Base-by-base conservation (phyloP, 2,888 invertebrate species). In the Psylliodes chrysocephalus region DNA sequence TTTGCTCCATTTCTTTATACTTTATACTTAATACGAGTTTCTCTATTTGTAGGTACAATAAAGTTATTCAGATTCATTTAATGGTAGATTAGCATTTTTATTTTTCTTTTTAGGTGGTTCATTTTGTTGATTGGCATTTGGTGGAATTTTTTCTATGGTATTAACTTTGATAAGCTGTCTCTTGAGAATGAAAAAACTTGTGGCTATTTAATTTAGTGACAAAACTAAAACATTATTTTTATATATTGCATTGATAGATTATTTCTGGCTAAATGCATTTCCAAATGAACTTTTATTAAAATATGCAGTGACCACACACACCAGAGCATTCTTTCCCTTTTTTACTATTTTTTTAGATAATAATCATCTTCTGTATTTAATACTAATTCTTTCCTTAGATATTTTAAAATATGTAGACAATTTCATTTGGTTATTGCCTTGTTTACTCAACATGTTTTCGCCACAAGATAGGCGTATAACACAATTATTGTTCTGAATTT, bases 191-290 rank as follows among this genome's bases (percentile, higher is more conserved):
- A 7, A 38, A 25, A 28, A 53, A 7, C 42, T 46, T 54, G 28
- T 65, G 61, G 18, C 25, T 51, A 25, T 65, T 65, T 8, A 65
- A 44, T 49, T 65, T 57, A 15, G 57, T 61, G 10, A 61, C 47
- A 44, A 65, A 65, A 49, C 7, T 57, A 42, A 65, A 65, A 8
- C 56, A 47, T 53, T 57, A 44, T 56, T 53, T 53, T 47, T 57
- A 65, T 18, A 61, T 47, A 33, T 44, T 28, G 28, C 64, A 64
- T 8, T 60, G 42, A 19, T 64, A 55, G 18, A 51, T 2, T n/a
- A 60, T 60, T 52, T 63, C 63, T n/a, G n/a, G 56, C n/a, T 10
- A 55, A 35, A 40, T 66, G 66, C 52, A 60, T 55, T 56, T 63
- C 60, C 66, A 55, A 60, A 35, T 66, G 66, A 14, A 63, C 52